phyloP scores from a whole-genome alignment of 2,888 invertebrate genomes.

The Phyllotreta cruciferae region DNA sequence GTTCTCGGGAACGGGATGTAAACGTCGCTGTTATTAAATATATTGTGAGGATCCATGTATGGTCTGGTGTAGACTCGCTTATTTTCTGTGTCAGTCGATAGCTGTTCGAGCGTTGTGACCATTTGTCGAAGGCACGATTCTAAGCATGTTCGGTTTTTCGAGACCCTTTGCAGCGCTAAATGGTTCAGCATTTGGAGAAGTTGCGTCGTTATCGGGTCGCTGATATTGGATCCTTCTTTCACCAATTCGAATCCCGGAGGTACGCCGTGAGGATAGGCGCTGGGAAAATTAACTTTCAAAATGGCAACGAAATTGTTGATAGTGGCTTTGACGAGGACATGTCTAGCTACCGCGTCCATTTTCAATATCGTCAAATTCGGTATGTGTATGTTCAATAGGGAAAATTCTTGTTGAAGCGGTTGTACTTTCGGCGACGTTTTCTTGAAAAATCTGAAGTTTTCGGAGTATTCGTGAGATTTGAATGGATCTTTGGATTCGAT shows the following conservation, averaged over 20 bases:
- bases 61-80: constrained; percentile 54
- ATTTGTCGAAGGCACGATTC: constrained; percentile 84
- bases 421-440: constrained; percentile 62
- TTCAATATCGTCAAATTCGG: constrained; percentile 71
- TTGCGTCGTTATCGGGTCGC: constrained; percentile 74
- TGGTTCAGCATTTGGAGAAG: constrained; percentile 82
- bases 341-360: constrained; percentile 63
- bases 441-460: constrained; percentile 40
- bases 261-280: constrained; percentile 74
- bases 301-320: constrained; percentile 64
- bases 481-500: constrained; percentile 55
- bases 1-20: constrained; percentile 95
- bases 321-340: constrained; percentile 66
- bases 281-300: constrained; percentile 74
- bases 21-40: constrained; percentile 68
- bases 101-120: constrained; percentile 69
- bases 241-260: constrained; percentile 73
- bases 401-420: constrained; percentile 78
- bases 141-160: constrained; percentile 84
- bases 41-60: constrained; percentile 46
- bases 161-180: constrained; percentile 82
- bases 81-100: constrained; percentile 65
- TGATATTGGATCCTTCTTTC: constrained; percentile 66
- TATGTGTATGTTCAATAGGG: constrained; percentile 76
- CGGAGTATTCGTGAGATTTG: constrained; percentile 34